These are phyloP conservation scores for Pandemis heparana DNA, from an alignment of 2,888 invertebrate species.

Conservation along the genomic window DNA sequence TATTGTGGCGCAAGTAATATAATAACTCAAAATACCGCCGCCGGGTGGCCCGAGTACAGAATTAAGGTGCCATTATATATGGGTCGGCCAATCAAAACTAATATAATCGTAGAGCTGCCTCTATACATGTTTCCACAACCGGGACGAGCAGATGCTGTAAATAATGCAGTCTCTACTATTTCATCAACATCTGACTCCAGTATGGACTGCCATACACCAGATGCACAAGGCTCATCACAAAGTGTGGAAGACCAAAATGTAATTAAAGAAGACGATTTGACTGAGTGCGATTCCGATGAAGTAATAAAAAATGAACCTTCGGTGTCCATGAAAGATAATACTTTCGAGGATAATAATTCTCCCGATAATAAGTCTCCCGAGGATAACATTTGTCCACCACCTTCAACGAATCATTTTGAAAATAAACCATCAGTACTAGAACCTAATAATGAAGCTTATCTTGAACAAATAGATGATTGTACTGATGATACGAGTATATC, in stretches of 20 bases:
- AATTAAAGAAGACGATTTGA: too few species aligned
- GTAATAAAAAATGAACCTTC: not conserved
- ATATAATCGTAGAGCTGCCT: conserved; percentile 12
- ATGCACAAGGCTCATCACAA: not conserved
- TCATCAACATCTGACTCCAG: not conserved
- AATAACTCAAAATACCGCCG: not conserved
- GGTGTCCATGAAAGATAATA: not conserved
- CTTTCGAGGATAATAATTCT: not conserved
- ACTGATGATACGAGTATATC: not conserved
- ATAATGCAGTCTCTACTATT: not conserved
- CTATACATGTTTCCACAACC: not conserved
- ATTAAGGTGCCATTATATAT: not conserved
- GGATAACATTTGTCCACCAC: not conserved
- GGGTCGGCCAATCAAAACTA: not conserved
- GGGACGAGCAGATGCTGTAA: not conserved
- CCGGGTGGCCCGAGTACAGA: not conserved
- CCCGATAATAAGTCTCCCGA: not conserved
- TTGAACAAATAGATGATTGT: not conserved
- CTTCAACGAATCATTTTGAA: not conserved
- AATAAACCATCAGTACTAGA: not conserved
- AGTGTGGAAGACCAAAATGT: not conserved
- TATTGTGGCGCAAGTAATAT: not conserved
- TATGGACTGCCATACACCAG: not conserved
- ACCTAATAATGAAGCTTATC: not conserved
- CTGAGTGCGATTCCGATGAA: not conserved